Percentiles rank a stretch among this genome's conserved stretches.
These are phyloP conservation scores for Popillia japonica DNA, from an alignment of 1,140 invertebrate genomes.

Conservation along the genomic window DNA sequence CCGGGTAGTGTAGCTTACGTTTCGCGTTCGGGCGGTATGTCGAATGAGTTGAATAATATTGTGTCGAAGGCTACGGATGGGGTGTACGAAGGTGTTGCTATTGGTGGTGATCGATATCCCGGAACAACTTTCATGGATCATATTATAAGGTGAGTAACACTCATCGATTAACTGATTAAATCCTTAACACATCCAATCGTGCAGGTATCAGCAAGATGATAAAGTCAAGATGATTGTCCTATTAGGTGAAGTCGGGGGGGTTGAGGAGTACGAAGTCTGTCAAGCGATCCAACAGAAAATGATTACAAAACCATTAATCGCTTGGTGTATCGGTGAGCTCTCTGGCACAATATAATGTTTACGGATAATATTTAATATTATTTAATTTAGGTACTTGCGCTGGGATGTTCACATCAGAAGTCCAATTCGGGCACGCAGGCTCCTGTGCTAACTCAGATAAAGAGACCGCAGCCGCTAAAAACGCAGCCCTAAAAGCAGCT, in stretches of 20 bases:
- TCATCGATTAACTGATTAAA: background rate
- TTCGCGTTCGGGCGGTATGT: constrained; percentile 98
- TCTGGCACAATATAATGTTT: no score
- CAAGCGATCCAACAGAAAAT: constrained; percentile 81
- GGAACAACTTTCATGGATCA: constrained; percentile 99
- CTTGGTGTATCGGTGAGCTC: constrained; percentile 92
- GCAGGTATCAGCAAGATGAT: constrained; percentile 80
- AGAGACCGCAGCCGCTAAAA: constrained; percentile 96
- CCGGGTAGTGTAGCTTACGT: constrained; percentile 98
- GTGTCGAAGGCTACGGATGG: constrained; percentile 97
- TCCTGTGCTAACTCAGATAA: constrained; percentile 94
- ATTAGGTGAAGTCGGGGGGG: constrained; percentile 97
- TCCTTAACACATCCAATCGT: constrained; percentile 98
- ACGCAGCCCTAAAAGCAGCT: constrained; percentile 80
- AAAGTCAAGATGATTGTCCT: constrained; percentile 95
- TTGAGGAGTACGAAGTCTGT: constrained; percentile 98
- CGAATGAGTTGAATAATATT: constrained; percentile 99
- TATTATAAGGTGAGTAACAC: constrained; percentile 77
- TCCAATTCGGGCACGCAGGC: constrained; percentile 99
- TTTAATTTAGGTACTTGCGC: constrained; percentile 55
- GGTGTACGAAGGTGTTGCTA: constrained; percentile 97
- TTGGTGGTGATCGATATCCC: constrained; percentile 99
- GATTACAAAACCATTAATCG: constrained; percentile 94
- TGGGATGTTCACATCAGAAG: constrained; percentile 94
- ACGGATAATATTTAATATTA: background rate